Base-by-base conservation (phyloP, 2,113 vertebrate species). In the cattle (Bos taurus) region DNA sequence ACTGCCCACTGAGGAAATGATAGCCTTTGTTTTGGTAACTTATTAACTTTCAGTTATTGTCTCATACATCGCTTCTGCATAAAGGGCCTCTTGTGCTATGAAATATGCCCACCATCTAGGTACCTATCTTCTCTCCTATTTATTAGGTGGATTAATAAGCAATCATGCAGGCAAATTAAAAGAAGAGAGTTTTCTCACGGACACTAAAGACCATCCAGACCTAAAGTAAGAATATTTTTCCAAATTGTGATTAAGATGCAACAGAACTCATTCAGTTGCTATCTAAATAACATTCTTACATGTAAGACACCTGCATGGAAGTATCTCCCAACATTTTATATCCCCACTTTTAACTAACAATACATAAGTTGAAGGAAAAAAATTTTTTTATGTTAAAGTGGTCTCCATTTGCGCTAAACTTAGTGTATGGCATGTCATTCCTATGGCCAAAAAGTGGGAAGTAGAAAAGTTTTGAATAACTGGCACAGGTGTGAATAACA, bases 21-120 rank as follows among this genome's bases (percentile, higher is more conserved):
- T 30, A 93, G 67, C 64, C 90, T 95, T 88, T 92, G 17, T 88
- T 97, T 91, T 9, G 74, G 59, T 57, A 92, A 90, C 13, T 92
- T 23, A 88, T 46, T 87, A 52, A 46, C 4, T 52, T 30, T 89
- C 46, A 81, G 57, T 82, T 92, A 50, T 28, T 60, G 14, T 43
- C 40, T 89, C 36, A 90, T 15, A 33, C 17, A 30, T 43, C 9
- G 14, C 62, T 54, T 88, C 81, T 88, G 67, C 43, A 50, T 33
- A 90, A 7, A 94, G 26, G 23, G 46, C 16, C n/a, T 60, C 54
- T 78, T 84, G 46, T 80, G 64, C 89, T 56, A 7, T 87, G 50
- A 92, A 88, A 87, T 88, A 13, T 1, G 28, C 46, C 57, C 26
- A 74, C 59, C 46, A 60, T 78, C 90, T 86, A 90, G 94, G 71